Evolutionary conservation across 2,797 vertebrate genomes (phyloP).

Genomic region (Thripadectes ignobilis): DNA sequence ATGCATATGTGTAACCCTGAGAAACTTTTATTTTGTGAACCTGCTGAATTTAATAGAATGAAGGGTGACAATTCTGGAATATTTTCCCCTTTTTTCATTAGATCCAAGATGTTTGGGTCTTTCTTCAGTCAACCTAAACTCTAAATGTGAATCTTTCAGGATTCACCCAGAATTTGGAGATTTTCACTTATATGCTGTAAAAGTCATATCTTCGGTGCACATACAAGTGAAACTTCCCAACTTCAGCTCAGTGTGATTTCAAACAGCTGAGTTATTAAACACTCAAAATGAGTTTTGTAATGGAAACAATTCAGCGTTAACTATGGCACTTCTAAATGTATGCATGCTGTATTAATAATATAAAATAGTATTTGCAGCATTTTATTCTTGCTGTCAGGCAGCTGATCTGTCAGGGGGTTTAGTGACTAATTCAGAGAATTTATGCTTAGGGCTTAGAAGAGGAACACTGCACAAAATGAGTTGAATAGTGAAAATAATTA

Average conservation of each 20-base stretch:
- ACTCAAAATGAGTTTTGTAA: conserved; percentile 25
- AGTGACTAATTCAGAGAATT: background rate
- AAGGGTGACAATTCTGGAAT: background rate
- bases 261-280: conserved; percentile 39
- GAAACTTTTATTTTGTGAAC: background rate
- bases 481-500: conserved; percentile 1
- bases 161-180: background rate
- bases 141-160: background rate
- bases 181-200: background rate
- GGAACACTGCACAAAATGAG: background rate
- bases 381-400: background rate
- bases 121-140: background rate
- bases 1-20: background rate
- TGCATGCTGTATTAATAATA: background rate
- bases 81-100: background rate
- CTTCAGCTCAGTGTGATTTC: conserved; percentile 27
- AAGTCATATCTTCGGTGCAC: background rate
- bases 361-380: background rate
- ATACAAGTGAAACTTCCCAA: background rate
- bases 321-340: background rate
- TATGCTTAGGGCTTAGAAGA: background rate
- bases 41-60: background rate
- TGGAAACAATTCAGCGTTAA: conserved; percentile 30
- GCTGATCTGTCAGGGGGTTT: background rate
- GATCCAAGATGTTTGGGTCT: background rate